Base-by-base conservation (phyloP, 2,797 vertebrate genomes). In the Anas georgica region DNA sequence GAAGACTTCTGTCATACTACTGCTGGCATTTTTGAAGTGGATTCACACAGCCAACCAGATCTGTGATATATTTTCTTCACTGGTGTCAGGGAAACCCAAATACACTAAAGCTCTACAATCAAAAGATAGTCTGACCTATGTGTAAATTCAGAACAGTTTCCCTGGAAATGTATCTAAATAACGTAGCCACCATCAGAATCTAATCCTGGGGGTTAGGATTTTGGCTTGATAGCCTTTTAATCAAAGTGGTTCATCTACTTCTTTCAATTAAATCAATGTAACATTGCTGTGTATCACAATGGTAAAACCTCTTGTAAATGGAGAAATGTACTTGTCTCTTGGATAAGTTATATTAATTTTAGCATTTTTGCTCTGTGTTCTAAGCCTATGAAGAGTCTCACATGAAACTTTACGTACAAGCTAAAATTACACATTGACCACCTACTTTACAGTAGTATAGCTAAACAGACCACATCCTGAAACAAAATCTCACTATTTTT, bases 401-500 rank as follows among this genome's bases (percentile, higher is more conserved):
- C 3, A 6, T 15, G 26, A 43, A 17, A 45, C 9, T 83, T 66
- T 3, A 52, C 1, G 1, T 56, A 28, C 37, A 69, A 72, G n/a
- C 21, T 83, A 85, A 92, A 89, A 75, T 89, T 35, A 50, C 41
- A 60, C 43, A 11, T 31, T 67, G 56, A 77, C 56, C 45, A 87
- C 20, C 22, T 67, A 70, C 50, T 82, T 75, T 58, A 70, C 66
- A 59, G 12, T 35, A 48, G 11, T 21, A 22, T 68, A 77, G 58
- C n/a, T 91, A 64, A 93, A 70, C 25, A 88, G 29, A 78, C 76
- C 84, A 83, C 54, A 91, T 89, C 68, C 90, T 94, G 81, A 63
- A 25, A 58, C 13, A 70, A 86, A 60, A 82, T 60, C 59, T 87
- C 33, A 77, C 29, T 2, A 1, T 63, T 88, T 88, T 70, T 43